Evolutionary conservation across 2,888 invertebrate species (phyloP).

Genomic region (Lepidochitona cinerea): DNA sequence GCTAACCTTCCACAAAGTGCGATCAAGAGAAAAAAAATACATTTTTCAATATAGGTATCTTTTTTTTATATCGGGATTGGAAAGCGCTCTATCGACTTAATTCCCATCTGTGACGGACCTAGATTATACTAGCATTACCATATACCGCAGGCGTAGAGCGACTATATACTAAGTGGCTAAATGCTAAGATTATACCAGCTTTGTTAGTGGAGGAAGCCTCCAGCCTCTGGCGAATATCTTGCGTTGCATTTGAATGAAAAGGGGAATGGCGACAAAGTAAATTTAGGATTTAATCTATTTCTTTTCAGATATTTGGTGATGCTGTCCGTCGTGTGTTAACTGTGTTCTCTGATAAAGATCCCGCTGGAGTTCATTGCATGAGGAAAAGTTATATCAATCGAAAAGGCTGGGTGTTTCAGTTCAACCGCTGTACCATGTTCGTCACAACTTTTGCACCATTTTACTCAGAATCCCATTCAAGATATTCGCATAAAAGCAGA

Average conservation of each 20-base stretch:
- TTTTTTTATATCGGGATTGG: no score
- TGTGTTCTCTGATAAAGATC: conserved; percentile 50
- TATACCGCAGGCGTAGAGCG: no score
- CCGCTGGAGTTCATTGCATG: conserved; percentile 47
- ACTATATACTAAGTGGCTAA: no score
- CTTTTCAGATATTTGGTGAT: conserved; percentile 51
- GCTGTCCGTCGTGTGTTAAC: conserved; percentile 45
- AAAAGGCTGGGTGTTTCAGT: conserved; percentile 62
- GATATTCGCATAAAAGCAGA: conserved; percentile 48
- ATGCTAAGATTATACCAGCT: no score
- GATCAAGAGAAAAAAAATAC: no score
- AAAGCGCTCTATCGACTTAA: no score
- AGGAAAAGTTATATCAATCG: conserved; percentile 45
- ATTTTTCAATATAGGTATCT: no score
- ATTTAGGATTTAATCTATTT: not conserved
- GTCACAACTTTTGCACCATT: conserved; percentile 64
- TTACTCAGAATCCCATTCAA: conserved; percentile 53
- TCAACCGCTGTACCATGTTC: conserved; percentile 58
- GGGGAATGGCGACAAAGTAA: not conserved
- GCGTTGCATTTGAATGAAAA: not conserved
- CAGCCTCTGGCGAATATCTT: not conserved
- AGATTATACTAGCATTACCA: no score
- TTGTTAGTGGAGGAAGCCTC: no score
- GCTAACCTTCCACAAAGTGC: no score
- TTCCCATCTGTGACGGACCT: no score